Evolutionary conservation across 2,888 invertebrate species (phyloP).

Genomic region (Congeria kusceri): DNA sequence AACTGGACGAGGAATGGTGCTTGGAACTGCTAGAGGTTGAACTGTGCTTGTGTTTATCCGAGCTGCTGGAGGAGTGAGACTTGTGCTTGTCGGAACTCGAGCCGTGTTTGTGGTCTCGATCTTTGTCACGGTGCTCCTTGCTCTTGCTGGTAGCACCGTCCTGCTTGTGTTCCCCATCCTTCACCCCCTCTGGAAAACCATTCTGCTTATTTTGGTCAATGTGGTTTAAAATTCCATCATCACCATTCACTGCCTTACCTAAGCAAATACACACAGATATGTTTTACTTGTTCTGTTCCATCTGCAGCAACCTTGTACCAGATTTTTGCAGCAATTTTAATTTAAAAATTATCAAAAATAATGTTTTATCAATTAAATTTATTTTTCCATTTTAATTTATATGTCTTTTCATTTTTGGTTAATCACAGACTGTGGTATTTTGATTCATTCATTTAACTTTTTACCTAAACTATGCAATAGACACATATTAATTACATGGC

Average conservation of each 20-base stretch:
- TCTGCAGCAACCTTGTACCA: too few species aligned
- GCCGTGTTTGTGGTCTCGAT: slow-evolving; percentile 61
- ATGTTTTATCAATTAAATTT: too few species aligned
- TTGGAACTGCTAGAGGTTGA: slow-evolving; percentile 48
- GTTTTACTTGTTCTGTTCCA: too few species aligned
- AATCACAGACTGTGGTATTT: too few species aligned
- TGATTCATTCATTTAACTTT: too few species aligned
- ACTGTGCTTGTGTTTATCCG: slow-evolving; percentile 54
- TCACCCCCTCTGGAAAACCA: slow-evolving; percentile 52
- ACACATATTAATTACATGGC: too few species aligned
- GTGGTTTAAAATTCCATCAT: slow-evolving; percentile 61
- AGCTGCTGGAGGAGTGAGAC: slow-evolving; percentile 57
- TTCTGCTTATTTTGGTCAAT: slow-evolving; percentile 64
- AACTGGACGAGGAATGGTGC: slow-evolving; percentile 49
- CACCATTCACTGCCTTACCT: slow-evolving; percentile 36
- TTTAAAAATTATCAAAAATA: too few species aligned
- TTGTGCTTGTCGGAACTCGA: slow-evolving; percentile 66
- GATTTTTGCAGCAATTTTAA: too few species aligned
- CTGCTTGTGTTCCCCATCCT: slow-evolving; percentile 16
- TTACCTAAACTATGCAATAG: too few species aligned
- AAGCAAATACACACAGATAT: too few species aligned
- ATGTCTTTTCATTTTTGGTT: too few species aligned
- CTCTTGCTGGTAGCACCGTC: slow-evolving; percentile 29
- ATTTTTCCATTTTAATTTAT: too few species aligned
- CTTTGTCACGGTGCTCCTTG: slow-evolving; percentile 36